phyloP scores from a whole-genome alignment of 2,797 vertebrate genomes.

The Sebastes baramenuke region DNA sequence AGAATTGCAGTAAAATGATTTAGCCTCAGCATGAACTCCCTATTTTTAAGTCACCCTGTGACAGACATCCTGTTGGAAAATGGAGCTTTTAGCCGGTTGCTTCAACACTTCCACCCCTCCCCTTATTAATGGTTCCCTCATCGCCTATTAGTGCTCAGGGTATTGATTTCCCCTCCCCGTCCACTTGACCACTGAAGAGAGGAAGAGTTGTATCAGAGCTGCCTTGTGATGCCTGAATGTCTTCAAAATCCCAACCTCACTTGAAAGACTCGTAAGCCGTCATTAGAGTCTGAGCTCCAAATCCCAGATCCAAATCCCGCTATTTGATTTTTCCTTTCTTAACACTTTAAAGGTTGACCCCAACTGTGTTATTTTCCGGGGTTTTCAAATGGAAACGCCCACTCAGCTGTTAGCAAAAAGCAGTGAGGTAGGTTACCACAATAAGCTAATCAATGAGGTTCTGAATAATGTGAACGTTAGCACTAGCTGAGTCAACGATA shows the following conservation, averaged over 20 bases:
- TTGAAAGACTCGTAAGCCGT: not conserved
- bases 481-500: not conserved
- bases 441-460: not conserved
- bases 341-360: not conserved
- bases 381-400: not conserved
- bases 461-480: not conserved
- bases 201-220: not conserved
- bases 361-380: not conserved
- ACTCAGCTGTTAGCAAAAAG: not conserved
- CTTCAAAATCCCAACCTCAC: not conserved
- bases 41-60: not conserved
- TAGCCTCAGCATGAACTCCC: not conserved
- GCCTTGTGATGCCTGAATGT: slow-evolving; percentile 1
- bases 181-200: slow-evolving; percentile 8
- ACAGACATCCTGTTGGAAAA: not conserved
- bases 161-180: slow-evolving; percentile 37
- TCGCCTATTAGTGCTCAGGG: slow-evolving; percentile 8
- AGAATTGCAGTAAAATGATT: not conserved
- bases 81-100: slow-evolving; percentile 7
- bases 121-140: slow-evolving; percentile 42
- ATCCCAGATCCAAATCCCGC: slow-evolving; percentile 18
- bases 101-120: not conserved
- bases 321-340: slow-evolving; percentile 10
- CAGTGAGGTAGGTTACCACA: not conserved
- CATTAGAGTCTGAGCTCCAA: slow-evolving; percentile 14